A percentile compares a stretch with the other conserved stretches of the same genome.
Conservation (phyloP, 2,888 invertebrate genomes). For the Acrobasis suavella region DNA sequence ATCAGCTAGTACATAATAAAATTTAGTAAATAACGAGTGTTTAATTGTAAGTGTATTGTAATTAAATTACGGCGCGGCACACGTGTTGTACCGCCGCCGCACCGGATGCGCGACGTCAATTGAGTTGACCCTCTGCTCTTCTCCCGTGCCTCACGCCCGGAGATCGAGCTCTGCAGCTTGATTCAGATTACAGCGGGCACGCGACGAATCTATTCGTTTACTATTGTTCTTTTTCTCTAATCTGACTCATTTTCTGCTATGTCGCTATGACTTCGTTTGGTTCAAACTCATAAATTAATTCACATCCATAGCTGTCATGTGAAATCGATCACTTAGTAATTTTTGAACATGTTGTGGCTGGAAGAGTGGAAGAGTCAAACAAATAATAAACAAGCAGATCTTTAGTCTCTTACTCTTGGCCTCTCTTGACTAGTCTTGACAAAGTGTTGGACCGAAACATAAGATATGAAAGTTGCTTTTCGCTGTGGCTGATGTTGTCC, state of each 20-base stretch:
- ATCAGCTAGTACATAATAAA: too few relatives aligned
- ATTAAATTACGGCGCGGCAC: constrained; percentile 30
- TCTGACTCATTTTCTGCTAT: neutral
- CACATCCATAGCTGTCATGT: too few relatives aligned
- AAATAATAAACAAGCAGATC: too few relatives aligned
- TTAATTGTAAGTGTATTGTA: constrained; percentile 12
- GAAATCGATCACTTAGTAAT: too few relatives aligned
- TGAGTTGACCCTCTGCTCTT: constrained; percentile 73
- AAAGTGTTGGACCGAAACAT: too few relatives aligned
- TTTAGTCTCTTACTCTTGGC: too few relatives aligned
- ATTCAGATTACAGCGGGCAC: constrained; percentile 50
- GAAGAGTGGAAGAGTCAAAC: too few relatives aligned
- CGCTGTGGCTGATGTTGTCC: neutral
- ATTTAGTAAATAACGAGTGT: neutral
- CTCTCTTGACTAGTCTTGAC: too few relatives aligned
- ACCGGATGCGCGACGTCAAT: constrained; percentile 76
- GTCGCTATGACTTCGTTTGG: too few relatives aligned
- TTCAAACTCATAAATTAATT: too few relatives aligned
- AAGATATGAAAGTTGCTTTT: neutral
- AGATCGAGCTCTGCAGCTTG: constrained; percentile 33
- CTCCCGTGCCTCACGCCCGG: constrained; percentile 45
- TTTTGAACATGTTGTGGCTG: too few relatives aligned
- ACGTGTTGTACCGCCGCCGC: constrained; percentile 56
- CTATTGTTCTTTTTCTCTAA: constrained; percentile 3
- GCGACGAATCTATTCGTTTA: constrained; percentile 38